Evolutionary conservation across 2,888 invertebrate species (phyloP).

Genomic region (Unio pictorum): DNA sequence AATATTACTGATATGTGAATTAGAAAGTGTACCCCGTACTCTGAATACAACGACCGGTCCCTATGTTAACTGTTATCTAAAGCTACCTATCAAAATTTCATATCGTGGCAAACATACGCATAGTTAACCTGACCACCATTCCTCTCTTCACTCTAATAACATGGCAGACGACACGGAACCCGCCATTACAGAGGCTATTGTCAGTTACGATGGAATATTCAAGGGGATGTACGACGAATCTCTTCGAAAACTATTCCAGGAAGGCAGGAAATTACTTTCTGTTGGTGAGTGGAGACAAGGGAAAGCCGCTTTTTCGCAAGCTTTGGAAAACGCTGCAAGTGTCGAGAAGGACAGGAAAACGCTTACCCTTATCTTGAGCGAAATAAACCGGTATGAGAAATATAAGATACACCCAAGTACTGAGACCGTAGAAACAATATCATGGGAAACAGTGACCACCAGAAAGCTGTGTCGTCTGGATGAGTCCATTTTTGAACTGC

Average conservation of each 20-base stretch:
- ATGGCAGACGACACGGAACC: background rate
- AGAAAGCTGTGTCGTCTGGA: slow-evolving; percentile 26
- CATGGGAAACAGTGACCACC: slow-evolving; percentile 25
- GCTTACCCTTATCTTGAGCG: slow-evolving; percentile 25
- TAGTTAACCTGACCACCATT: too few species aligned
- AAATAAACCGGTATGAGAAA: slow-evolving; percentile 28
- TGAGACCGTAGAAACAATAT: slow-evolving; percentile 6
- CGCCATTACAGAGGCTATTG: slow-evolving; percentile 29
- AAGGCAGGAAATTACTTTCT: slow-evolving; percentile 27
- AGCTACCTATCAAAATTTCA: too few species aligned
- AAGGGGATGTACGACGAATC: slow-evolving; percentile 40
- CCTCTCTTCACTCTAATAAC: too few species aligned
- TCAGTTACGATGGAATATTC: slow-evolving; percentile 50
- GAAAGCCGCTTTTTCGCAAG: slow-evolving; percentile 19
- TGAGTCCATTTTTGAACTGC: slow-evolving; percentile 31
- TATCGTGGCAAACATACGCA: too few species aligned
- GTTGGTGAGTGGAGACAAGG: slow-evolving; percentile 27
- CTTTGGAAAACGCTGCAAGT: slow-evolving; percentile 14
- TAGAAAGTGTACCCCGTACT: too few species aligned
- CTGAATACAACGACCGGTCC: too few species aligned
- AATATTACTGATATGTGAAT: too few species aligned
- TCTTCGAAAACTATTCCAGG: slow-evolving; percentile 28
- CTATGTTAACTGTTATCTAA: too few species aligned
- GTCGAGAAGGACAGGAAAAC: slow-evolving; percentile 32
- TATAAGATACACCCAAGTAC: slow-evolving; percentile 19